Conservation (phyloP, 2,113 vertebrate genomes). For the Grus americana region DNA sequence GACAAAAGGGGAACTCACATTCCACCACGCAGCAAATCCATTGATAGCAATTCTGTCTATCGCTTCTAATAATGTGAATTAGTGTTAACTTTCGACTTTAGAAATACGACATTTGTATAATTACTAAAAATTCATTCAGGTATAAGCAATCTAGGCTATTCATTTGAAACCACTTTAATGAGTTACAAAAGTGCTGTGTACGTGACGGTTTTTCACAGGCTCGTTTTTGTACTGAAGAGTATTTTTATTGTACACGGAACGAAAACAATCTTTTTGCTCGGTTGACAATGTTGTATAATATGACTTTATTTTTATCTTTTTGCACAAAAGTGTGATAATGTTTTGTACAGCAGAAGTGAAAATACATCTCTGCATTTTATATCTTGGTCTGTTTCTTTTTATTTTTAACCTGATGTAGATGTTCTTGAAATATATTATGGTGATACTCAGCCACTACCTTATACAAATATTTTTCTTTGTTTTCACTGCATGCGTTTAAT, state of each 20-base stretch:
- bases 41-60: slow-evolving; percentile 37
- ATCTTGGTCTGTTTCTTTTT: slow-evolving; percentile 75
- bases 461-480: slow-evolving; percentile 62
- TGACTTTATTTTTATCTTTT: slow-evolving; percentile 81
- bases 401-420: slow-evolving; percentile 69
- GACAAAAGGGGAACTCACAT: slow-evolving; percentile 60
- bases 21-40: slow-evolving; percentile 71
- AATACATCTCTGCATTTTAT: slow-evolving; percentile 87
- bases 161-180: slow-evolving; percentile 90
- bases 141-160: slow-evolving; percentile 64
- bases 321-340: slow-evolving; percentile 85
- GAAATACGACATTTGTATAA: slow-evolving; percentile 53
- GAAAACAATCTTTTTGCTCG: slow-evolving; percentile 54
- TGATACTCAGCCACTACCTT: slow-evolving; percentile 64
- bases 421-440: slow-evolving; percentile 68
- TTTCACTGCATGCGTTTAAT: slow-evolving; percentile 80
- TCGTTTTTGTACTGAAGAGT: slow-evolving; percentile 77
- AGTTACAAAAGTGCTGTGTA: slow-evolving; percentile 71
- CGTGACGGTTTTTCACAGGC: slow-evolving; percentile 59
- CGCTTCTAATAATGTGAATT: slow-evolving; percentile 62
- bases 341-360: slow-evolving; percentile 93
- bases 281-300: slow-evolving; percentile 71
- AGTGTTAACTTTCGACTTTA: slow-evolving; percentile 67
- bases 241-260: slow-evolving; percentile 80
- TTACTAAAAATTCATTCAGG: slow-evolving; percentile 67